These are phyloP conservation scores for Enteromius treurensis DNA, from an alignment of 2,797 vertebrate genomes.

Conservation along the genomic window DNA sequence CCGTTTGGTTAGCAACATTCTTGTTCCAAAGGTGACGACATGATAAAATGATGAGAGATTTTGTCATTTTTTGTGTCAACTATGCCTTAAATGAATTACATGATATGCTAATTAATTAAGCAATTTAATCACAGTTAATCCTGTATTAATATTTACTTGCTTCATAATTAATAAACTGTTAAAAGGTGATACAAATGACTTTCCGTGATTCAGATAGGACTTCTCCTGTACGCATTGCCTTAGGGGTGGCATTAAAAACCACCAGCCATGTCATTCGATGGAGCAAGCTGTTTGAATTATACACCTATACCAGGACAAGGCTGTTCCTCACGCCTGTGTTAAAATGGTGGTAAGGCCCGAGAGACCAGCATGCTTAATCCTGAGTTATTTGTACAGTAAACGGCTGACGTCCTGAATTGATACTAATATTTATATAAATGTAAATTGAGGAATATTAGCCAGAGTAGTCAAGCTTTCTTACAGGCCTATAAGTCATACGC, in stretches of 20 bases:
- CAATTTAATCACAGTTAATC: neutral
- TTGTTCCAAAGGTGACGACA: too few species aligned
- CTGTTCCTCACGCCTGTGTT: constrained; percentile 30
- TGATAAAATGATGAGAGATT: neutral
- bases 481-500: constrained; percentile 49
- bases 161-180: constrained; percentile 12
- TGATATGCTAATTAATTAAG: neutral
- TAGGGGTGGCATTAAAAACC: constrained; percentile 43
- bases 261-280: constrained; percentile 38
- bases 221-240: neutral
- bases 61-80: neutral
- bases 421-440: constrained; percentile 65
- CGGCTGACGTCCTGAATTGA: constrained; percentile 52
- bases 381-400: constrained; percentile 61
- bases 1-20: neutral
- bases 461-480: constrained; percentile 40
- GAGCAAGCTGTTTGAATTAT: constrained; percentile 50
- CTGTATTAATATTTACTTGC: neutral
- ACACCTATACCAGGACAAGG: constrained; percentile 57
- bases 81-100: neutral
- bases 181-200: constrained; percentile 7
- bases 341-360: constrained; percentile 24
- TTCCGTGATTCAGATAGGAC: neutral
- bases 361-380: constrained; percentile 37
- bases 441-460: constrained; percentile 60